Evolutionary conservation across 2,113 vertebrate species (phyloP), one percentile per base, ranked within the genome.

Genomic region (Loxodonta africana): DNA sequence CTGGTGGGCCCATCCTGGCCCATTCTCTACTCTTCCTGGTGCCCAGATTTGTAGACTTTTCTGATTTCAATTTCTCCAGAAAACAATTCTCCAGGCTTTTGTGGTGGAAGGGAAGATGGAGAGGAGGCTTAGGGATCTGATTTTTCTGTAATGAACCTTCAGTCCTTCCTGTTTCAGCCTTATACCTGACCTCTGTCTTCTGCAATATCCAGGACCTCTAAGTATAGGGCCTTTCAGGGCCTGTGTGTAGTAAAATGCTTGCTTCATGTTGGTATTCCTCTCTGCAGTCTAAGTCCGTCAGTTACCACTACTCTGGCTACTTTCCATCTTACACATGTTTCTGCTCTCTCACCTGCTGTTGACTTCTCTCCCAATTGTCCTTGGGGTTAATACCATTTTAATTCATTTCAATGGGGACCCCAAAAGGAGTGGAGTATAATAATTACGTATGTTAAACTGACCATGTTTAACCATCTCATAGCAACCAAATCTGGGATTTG

Each of bases 181-280:
- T 51, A 80, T 30, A 14, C 28, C 23, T 77, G 81, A 92, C 21
- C 74, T 84, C 41, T 37, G 15, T 14, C 8, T 63, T 84, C n/a
- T 23, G 51, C 69, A 77, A 44, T 20, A 41, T 21, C 44, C 14
- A 74, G 76, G 12, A 51, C 37, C 46, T 83, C 25, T 33, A 48
- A 44, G 63, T 9, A 11, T 18, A 90, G 74, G 4, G 25, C 1
- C 44, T 44, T 65, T 63, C 5, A n/a, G n/a, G 51, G 28, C 28
- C 28, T 71, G n/a, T 44, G 44, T 74, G 48, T 15, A 26, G 65
- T 37, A 41, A 71, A 63, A 30, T 14, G 33, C 23, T 92, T 95
- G 51, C 86, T 90, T 85, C 81, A 53, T 73, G 44, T n/a, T 90
- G 81, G 73, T 63, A 85, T 90, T 93, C 26, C 14, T 93, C 21